Evolutionary conservation across 2,797 vertebrate species (phyloP).

Genomic region (Champsocephalus esox): DNA sequence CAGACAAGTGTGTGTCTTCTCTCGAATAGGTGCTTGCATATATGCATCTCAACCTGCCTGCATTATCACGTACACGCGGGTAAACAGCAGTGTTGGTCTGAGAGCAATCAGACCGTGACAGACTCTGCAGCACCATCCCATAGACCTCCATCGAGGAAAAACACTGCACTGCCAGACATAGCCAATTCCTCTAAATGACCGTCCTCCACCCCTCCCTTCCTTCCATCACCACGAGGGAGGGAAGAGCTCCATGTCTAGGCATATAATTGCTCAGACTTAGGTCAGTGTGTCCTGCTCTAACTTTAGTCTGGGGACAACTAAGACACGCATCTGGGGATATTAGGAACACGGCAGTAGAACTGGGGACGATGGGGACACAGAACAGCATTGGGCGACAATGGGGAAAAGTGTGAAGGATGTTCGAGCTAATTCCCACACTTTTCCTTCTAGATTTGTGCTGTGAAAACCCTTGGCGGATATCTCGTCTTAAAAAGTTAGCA

Average conservation of each 20-base stretch:
- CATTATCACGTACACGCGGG: conserved; percentile 7
- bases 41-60: conserved; percentile 24
- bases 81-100: conserved; percentile 60
- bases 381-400: conserved; percentile 4
- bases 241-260: conserved; percentile 45
- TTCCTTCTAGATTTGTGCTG: conserved; percentile 46
- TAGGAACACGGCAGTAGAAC: too few relatives aligned
- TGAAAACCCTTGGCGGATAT: conserved; percentile 28
- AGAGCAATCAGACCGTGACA: conserved; percentile 77
- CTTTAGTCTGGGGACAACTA: conserved; percentile 22
- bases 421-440: conserved; percentile 40
- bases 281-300: conserved; percentile 56
- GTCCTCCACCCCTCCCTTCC: conserved; percentile 3
- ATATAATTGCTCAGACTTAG: conserved; percentile 36
- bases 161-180: conserved; percentile 60
- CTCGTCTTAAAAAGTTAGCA: conserved; percentile 50
- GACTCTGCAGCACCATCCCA: conserved; percentile 72
- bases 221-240: conserved; percentile 46
- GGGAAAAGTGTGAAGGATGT: conserved; percentile 60
- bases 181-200: conserved; percentile 75
- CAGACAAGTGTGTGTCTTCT: background rate
- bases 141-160: conserved; percentile 59
- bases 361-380: conserved; percentile 3
- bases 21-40: conserved; percentile 1
- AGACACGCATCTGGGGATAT: too few relatives aligned